These are phyloP conservation scores for Microcebus ravelobensis DNA, from an alignment of 2,113 vertebrate species.

Conservation along the genomic window DNA sequence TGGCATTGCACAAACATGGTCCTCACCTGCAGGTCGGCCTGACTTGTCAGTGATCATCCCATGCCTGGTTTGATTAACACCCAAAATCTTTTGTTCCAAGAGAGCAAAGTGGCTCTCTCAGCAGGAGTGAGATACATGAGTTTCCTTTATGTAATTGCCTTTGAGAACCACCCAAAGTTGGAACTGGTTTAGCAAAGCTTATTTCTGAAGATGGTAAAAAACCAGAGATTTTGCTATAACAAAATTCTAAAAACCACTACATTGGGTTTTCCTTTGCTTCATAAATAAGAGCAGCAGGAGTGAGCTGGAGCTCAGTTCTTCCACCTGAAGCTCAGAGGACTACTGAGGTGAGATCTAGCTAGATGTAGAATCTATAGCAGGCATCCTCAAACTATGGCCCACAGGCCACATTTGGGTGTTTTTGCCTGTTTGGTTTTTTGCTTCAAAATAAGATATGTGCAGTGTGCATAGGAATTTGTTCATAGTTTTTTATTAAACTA, in stretches of 20 bases:
- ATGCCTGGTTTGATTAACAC: not conserved
- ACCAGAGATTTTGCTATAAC: constrained; percentile 1
- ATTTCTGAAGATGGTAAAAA: not conserved
- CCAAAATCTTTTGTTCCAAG: not conserved
- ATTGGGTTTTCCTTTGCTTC: not conserved
- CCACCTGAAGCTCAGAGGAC: not conserved
- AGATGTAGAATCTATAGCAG: not conserved
- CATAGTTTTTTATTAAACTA: no score
- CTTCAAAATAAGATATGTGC: no score
- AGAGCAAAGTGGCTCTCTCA: not conserved
- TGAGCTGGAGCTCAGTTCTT: not conserved
- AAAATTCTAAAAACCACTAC: not conserved
- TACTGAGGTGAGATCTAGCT: not conserved
- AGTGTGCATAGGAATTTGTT: no score
- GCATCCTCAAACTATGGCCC: no score
- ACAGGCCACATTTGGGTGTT: no score
- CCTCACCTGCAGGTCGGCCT: not conserved
- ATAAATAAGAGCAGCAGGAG: not conserved
- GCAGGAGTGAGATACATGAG: not conserved
- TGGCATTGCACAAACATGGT: not conserved
- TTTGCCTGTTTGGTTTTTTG: no score
- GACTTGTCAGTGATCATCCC: not conserved
- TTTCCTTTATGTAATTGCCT: not conserved
- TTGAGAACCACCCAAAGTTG: not conserved
- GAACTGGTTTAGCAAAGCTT: not conserved